Base-by-base conservation (phyloP, 2,888 invertebrate genomes). In the Brachyptera risi region DNA sequence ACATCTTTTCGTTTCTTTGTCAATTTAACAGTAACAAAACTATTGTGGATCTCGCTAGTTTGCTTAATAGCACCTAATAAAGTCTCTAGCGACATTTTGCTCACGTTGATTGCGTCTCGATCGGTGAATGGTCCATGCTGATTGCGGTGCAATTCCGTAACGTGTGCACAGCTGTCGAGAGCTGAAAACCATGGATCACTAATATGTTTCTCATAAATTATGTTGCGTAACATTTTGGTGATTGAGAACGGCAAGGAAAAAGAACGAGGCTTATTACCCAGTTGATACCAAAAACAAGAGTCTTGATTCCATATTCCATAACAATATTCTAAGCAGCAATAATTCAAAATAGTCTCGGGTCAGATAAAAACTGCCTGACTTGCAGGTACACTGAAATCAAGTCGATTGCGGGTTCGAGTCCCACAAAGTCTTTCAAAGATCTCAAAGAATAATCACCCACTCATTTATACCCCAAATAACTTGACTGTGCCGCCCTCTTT, bases 101-200 rank as follows among this genome's bases (percentile, higher is more conserved):
- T 11, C 3, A 21, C 44, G 31, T 31, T 11, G 31, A 64, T 38
- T 60, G 58, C 49, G 5, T 68, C 67, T 42, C 63, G 21, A 13
- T 65, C 60, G 1, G 49, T 58, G 44, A 67, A 68, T 11, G 64
- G 60, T 38, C 67, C 67, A 47, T 68, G 68, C 47, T 63, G 65
- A 1, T 59, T 64, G 24, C 68, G 58, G 27, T 58, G 61, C 7
- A 67, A 58, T 23, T 62, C 59, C 13, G 59, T 63, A 4, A 68
- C 67, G 60, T 67, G 65, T 7, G 67, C 68, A 47, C 63, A 62
- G 37, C 62, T 66, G 1, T 58, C 63, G n/a, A 68, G 47, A 15
- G 57, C 68, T 68, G 47, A 42, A 62, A 61, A 17, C n/a, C 7
- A 4, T 40, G 11, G 9, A 40, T 15, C 11, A 7, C 5, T 7